These are phyloP conservation scores for Thoracochromis brauschi DNA, from an alignment of 2,113 vertebrate species.

Conservation along the genomic window DNA sequence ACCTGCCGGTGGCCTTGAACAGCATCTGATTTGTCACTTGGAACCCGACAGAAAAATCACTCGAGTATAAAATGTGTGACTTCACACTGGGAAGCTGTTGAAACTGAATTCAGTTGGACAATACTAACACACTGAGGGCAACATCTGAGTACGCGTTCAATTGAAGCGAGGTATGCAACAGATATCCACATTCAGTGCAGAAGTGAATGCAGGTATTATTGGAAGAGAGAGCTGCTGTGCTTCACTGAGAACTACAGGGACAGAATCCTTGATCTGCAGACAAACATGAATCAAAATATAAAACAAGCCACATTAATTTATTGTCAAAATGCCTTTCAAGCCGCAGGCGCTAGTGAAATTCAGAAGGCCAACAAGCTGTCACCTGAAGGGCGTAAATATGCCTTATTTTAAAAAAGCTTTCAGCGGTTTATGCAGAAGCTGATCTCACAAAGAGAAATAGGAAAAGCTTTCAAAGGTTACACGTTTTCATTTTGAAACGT, in stretches of 20 bases:
- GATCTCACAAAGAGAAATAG: background rate
- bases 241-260: background rate
- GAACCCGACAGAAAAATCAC: background rate
- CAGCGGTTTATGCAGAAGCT: background rate
- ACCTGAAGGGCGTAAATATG: background rate
- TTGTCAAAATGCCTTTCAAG: background rate
- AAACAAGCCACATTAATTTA: background rate
- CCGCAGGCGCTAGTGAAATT: background rate
- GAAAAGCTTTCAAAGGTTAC: slow-evolving; percentile 8
- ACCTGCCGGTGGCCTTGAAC: background rate
- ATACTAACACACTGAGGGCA: background rate
- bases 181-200: background rate
- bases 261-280: background rate
- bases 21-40: background rate
- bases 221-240: background rate
- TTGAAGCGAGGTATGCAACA: background rate
- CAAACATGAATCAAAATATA: background rate
- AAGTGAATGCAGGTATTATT: background rate
- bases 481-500: background rate
- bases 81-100: background rate
- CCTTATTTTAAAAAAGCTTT: background rate
- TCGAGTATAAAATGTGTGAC: background rate
- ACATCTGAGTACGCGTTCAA: background rate
- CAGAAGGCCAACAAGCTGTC: background rate
- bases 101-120: background rate